Evolutionary conservation across 2,113 vertebrate species (phyloP).

Genomic region (Colistium nudipinnis): DNA sequence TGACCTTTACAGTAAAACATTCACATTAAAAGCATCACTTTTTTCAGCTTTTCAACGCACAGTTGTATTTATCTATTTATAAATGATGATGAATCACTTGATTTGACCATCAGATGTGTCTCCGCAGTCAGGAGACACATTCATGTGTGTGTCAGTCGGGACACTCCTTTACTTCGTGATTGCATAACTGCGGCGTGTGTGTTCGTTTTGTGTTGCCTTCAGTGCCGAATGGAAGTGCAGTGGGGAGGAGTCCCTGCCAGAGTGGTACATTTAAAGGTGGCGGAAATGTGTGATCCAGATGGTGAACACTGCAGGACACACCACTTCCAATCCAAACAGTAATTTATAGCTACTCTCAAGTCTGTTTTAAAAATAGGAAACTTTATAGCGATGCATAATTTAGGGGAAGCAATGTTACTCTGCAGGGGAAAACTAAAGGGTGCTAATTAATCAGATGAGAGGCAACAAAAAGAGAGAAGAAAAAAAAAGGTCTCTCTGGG

Average conservation of each 20-base stretch:
- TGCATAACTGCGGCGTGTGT: conserved; percentile 43
- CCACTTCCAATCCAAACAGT: conserved; percentile 6
- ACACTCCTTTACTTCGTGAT: conserved; percentile 51
- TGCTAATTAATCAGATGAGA: not conserved
- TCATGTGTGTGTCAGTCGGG: not conserved
- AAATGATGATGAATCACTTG: not conserved
- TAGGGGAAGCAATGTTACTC: not conserved
- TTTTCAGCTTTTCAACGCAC: not conserved
- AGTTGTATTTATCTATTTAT: too few species aligned
- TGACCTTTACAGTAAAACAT: too few species aligned
- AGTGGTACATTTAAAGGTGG: conserved; percentile 43
- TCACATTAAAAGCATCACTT: too few species aligned
- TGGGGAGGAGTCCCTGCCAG: not conserved
- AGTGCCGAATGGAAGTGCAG: not conserved
- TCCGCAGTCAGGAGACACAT: not conserved
- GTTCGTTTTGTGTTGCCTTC: conserved; percentile 22
- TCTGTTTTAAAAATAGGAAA: not conserved
- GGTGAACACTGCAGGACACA: conserved; percentile 3
- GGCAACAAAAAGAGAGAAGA: not conserved
- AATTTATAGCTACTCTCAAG: not conserved
- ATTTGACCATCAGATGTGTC: not conserved
- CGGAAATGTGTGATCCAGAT: conserved; percentile 57
- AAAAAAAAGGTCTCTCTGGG: not conserved
- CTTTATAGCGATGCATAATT: not conserved
- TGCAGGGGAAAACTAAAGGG: not conserved